Evolutionary conservation across 2,113 vertebrate genomes (phyloP), one percentile per base, ranked within the genome.

Genomic region (Gnathonemus echidnorhynchus): DNA sequence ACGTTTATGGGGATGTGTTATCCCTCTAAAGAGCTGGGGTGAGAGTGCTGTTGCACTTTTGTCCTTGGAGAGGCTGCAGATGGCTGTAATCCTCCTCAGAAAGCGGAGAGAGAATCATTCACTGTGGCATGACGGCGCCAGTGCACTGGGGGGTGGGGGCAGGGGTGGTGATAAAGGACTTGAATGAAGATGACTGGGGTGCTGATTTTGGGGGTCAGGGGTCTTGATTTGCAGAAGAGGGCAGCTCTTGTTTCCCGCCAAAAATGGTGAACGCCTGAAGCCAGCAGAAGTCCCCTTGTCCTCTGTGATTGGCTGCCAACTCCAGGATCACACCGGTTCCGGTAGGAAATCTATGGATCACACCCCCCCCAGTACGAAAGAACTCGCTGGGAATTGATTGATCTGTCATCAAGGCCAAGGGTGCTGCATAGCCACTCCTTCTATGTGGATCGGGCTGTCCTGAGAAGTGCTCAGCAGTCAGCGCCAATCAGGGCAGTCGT

Each of bases 51-150:
- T 94, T 92, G 50, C 90, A 93, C 91, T 94, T 96, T 96, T 96
- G 95, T 96, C 94, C 93, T 91, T 96, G 92, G 92, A 96, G 96
- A 93, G 95, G 92, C 93, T 95, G 95, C 96, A 96, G 96, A 96
- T 96, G 95, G 96, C 93, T 94, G 91, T 96, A 96, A 96, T 96
- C 95, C 95, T 93, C 91, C 96, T 93, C 94, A 94, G 95, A 96
- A 96, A 93, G 94, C 53, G 62, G 93, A 94, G 94, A 92, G 94
- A 95, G 95, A 95, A 95, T 95, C 94, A 94, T 95, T 95, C 94
- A 94, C 92, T 93, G 91, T 92, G 89, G 91, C 92, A 94, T 92
- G 92, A 94, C 93, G 93, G 93, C 93, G 93, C 53, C 19, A 52
- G 39, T 77, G 93, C 19, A 27, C 31, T 93, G 90, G 92, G 89